Evolutionary conservation across 2,888 invertebrate genomes (phyloP).

Genomic region (Stictocephala bisonia): DNA sequence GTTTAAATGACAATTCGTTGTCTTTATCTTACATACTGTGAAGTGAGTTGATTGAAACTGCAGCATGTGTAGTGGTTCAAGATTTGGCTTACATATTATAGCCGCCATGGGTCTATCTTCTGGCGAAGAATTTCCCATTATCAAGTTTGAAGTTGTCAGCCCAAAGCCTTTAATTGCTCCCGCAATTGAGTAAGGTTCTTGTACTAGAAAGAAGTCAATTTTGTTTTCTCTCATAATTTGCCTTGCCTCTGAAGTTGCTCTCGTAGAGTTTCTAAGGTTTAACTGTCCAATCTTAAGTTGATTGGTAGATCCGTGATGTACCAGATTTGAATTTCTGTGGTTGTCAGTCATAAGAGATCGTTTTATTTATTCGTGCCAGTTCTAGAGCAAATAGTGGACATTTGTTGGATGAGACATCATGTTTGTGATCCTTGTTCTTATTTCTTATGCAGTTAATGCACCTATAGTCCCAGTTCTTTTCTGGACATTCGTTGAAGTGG

Average conservation of each 20-base stretch:
- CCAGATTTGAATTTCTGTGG: no score
- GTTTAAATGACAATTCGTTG: neutral
- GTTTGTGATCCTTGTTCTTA: no score
- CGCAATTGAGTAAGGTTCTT: conserved; percentile 6
- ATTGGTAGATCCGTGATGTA: no score
- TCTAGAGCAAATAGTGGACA: no score
- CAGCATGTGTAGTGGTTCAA: neutral
- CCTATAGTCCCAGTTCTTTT: neutral
- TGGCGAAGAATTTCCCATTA: neutral
- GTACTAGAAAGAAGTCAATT: neutral
- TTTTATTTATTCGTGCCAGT: no score
- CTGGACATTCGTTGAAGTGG: neutral
- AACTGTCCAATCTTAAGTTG: conserved; percentile 1
- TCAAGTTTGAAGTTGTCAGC: neutral
- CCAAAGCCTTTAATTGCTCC: conserved; percentile 7
- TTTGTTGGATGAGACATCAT: no score
- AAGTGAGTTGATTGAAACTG: neutral
- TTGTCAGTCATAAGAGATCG: no score
- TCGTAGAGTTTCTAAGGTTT: conserved; percentile 6
- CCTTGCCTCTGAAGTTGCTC: neutral
- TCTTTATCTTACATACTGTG: neutral
- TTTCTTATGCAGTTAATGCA: conserved; percentile 6
- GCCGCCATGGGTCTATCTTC: neutral
- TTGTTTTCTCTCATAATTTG: neutral
- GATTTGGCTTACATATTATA: neutral